Evolutionary conservation across 2,113 vertebrate species (phyloP).

Genomic region (Myotis brandtii): DNA sequence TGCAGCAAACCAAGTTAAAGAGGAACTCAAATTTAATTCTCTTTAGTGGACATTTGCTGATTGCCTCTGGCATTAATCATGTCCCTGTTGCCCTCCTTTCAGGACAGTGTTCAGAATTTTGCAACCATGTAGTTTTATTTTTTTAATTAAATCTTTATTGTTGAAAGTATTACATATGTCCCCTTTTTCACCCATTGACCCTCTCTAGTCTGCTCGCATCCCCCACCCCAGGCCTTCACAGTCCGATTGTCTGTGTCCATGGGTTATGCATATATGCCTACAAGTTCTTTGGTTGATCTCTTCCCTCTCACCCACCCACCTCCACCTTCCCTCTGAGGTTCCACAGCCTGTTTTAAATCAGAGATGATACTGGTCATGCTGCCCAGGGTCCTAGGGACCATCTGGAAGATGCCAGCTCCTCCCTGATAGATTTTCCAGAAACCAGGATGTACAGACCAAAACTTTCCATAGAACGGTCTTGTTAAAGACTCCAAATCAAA

Average conservation of each 20-base stretch:
- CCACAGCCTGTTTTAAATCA: not conserved
- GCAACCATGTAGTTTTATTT: not conserved
- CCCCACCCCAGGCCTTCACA: no score
- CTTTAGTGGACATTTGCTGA: not conserved
- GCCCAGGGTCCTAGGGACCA: accelerated
- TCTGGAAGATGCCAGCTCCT: not conserved
- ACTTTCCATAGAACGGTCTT: not conserved
- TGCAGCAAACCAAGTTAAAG: not conserved
- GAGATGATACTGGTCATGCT: not conserved
- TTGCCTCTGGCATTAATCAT: not conserved
- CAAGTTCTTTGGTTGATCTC: no score
- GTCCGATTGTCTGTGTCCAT: no score
- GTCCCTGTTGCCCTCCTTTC: not conserved
- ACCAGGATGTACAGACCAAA: not conserved
- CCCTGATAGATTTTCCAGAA: not conserved
- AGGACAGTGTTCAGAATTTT: not conserved
- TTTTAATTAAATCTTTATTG: no score
- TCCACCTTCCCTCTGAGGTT: no score
- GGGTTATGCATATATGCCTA: no score
- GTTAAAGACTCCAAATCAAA: not conserved
- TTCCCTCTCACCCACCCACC: no score
- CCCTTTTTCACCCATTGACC: no score
- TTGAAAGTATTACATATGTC: no score
- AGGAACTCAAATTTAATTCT: not conserved
- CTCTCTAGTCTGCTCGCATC: no score